Evolutionary conservation across 2,797 vertebrate genomes (phyloP), one percentile per base, ranked within the genome.

Genomic region (Syngnathus acus): DNA sequence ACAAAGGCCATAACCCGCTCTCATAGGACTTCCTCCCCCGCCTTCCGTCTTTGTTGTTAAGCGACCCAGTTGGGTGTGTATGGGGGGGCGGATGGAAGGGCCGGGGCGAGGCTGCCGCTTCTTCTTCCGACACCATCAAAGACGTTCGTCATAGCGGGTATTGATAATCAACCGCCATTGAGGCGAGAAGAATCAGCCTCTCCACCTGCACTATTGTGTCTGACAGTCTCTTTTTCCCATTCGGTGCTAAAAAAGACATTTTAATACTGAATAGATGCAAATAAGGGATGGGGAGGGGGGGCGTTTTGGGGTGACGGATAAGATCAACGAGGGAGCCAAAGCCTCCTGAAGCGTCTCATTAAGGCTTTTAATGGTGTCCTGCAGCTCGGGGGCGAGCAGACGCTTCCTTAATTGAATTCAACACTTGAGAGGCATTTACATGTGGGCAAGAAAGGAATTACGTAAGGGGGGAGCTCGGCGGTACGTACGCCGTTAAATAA

Each of bases 161-260:
- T 87, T 90, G 87, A 89, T 87, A 89, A 90, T 89, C 85, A 89
- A 83, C 78, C 76, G 78, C 83, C 75, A 87, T 86, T 88, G 82
- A 88, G 77, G 69, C 53, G 58, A 84, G 74, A 82, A 76, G 76
- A 74, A 81, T 73, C 53, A 42, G 72, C 79, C 77, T 78, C 79
- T 79, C 82, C 87, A 89, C 84, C 83, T 87, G 84, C 69, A 73
- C 78, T 72, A 83, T 88, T 86, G 77, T 82, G 62, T 42, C 54
- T 71, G 40, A 78, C 79, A 78, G 13, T 9, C 59, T 42, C 59
- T 42, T 43, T 42, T 58, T 58, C 55, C 32, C 14, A 7, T 58
- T 37, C 32, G 7, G 1, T 17, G 13, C 32, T 9, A 45, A 17
- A 38, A 57, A 57, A 57, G 26, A 37, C 13, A 55, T 55, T 17